phyloP scores from a whole-genome alignment of 1,140 invertebrate genomes.

The Polypedilum vanderplanki region DNA sequence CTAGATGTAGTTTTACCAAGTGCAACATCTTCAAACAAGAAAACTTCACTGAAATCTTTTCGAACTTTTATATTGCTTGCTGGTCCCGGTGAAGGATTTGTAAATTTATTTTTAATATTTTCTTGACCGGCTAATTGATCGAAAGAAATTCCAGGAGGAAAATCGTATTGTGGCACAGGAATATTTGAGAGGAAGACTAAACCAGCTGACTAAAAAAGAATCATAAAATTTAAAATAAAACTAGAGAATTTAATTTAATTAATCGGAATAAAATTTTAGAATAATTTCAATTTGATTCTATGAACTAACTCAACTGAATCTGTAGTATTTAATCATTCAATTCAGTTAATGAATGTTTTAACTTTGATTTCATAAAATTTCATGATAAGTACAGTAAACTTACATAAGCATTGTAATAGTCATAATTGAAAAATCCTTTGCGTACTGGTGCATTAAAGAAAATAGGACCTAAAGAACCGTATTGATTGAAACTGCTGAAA shows the following conservation, averaged over 20 bases:
- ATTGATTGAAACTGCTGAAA: neutral
- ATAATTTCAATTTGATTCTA: too few species aligned
- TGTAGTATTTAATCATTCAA: too few species aligned
- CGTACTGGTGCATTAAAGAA: too few species aligned
- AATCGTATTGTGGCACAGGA: neutral
- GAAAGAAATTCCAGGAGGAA: neutral
- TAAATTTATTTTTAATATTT: neutral
- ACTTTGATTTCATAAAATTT: too few species aligned
- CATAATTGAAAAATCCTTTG: too few species aligned
- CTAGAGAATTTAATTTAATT: too few species aligned
- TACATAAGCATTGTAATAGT: too few species aligned
- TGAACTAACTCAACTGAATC: too few species aligned
- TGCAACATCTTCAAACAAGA: conserved; percentile 49
- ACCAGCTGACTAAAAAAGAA: neutral
- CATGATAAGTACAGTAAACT: too few species aligned
- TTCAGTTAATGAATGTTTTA: too few species aligned
- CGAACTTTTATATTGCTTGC: conserved; percentile 44
- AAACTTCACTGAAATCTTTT: conserved; percentile 58
- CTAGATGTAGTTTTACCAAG: neutral
- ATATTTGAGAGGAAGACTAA: neutral
- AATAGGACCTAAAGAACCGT: neutral
- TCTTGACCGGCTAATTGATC: neutral
- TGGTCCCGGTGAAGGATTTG: neutral
- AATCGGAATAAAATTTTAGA: too few species aligned
- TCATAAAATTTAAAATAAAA: too few species aligned